Base-by-base conservation (phyloP, 2,797 vertebrate species). In the Coccyzus lansbergi region DNA sequence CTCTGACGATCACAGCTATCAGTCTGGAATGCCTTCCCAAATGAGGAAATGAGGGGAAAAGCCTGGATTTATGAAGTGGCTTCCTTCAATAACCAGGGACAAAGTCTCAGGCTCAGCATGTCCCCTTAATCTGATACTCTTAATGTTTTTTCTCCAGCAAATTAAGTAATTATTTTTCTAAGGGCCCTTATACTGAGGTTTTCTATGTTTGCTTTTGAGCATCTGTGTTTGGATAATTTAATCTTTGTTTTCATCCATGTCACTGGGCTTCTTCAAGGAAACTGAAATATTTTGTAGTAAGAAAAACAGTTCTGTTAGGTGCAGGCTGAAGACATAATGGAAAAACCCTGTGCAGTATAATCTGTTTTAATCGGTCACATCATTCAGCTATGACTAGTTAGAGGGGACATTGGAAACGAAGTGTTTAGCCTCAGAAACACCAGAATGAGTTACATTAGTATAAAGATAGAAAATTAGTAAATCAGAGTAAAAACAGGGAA, bases 221-320 rank as follows among this genome's bases (percentile, higher is more conserved):
- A 92, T 93, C 84, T 96, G 80, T 95, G 93, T 95, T 95, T 97
- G 74, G 85, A 70, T 94, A 94, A 83, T 60, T 76, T 95, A 82
- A 93, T 95, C 94, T 95, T 93, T 94, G 94, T 95, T 94, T 91
- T 92, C 40, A 88, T 93, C 72, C 92, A 84, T 93, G 67, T 95
- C 52, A 70, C 82, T 79, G 85, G 67, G 86, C 63, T 93, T 92
- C 85, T 96, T 95, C 89, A 91, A 79, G 80, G 75, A 93, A 95
- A 88, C 55, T 36, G 76, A 95, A 95, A 94, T 86, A 91, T 86
- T 95, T 95, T 82, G 13, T 90, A 60, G 48, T 72, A 91, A 92
- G 82, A 89, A 86, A 92, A 96, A 86, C 85, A 92, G 72, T 79
- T 44, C 49, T 74, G n/a, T 91, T 68, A 83, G 55, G 69, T 48